A percentile compares a stretch with the other conserved stretches of the same genome.
Evolutionary conservation across 2,113 vertebrate genomes (phyloP).

Genomic region (Candoia aspera): DNA sequence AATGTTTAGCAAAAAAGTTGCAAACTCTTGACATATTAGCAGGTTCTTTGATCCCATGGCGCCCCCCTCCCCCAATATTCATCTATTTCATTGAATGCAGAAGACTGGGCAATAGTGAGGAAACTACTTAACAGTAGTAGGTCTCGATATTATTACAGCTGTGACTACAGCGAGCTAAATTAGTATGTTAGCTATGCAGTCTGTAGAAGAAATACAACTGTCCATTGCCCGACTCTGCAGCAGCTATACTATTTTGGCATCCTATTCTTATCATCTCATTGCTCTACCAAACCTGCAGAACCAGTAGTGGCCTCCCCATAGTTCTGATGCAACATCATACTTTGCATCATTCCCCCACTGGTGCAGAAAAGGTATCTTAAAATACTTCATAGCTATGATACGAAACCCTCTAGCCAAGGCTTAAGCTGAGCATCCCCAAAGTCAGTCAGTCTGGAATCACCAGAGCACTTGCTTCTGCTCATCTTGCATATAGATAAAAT

Average conservation of each 20-base stretch:
- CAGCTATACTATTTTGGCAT: background rate
- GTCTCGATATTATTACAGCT: background rate
- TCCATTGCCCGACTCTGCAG: constrained; percentile 10
- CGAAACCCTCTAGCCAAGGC: background rate
- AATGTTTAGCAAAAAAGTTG: background rate
- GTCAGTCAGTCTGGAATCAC: constrained; percentile 13
- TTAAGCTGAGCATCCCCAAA: background rate
- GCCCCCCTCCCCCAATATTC: background rate
- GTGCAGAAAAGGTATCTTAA: background rate
- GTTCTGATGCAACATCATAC: background rate
- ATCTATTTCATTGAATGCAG: background rate
- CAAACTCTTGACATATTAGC: background rate
- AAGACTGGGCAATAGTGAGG: background rate
- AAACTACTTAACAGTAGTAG: background rate
- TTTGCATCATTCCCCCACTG: background rate
- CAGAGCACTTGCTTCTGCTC: background rate
- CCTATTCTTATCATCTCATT: background rate
- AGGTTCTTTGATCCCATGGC: background rate
- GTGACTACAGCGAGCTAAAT: background rate
- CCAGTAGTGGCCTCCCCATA: background rate
- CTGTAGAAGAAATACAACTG: constrained; percentile 12
- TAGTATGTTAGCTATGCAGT: background rate
- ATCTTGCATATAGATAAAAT: constrained; percentile 16
- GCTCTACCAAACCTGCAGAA: background rate
- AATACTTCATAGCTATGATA: background rate